Evolutionary conservation across 2,797 vertebrate species (phyloP).

Genomic region (Tinamus major): DNA sequence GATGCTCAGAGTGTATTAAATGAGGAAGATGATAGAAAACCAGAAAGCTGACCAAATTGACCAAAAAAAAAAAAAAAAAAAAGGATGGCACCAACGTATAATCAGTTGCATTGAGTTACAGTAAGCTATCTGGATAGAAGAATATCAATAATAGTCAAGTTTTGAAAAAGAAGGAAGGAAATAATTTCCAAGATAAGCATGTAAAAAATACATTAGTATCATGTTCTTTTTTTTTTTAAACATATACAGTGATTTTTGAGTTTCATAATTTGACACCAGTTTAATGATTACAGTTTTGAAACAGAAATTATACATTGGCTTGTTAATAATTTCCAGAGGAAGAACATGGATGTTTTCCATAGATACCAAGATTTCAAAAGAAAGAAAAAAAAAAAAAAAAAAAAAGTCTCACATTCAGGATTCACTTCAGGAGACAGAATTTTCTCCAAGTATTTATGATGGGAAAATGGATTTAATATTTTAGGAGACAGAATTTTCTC

Average conservation of each 20-base stretch:
- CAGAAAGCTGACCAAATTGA: not conserved
- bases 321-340: not conserved
- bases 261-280: not conserved
- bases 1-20: not conserved
- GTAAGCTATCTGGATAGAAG: not conserved
- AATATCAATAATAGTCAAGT: not conserved
- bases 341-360: not conserved
- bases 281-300: not conserved
- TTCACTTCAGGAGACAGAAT: slow-evolving; percentile 33
- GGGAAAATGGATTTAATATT: slow-evolving; percentile 38
- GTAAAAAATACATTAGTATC: too few relatives aligned
- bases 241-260: not conserved
- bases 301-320: not conserved
- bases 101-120: not conserved
- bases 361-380: slow-evolving; percentile 18
- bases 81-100: not conserved
- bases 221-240: not conserved
- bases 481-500: slow-evolving; percentile 34
- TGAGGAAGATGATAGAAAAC: not conserved
- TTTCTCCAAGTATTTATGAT: slow-evolving; percentile 17
- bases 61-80: not conserved
- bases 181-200: not conserved
- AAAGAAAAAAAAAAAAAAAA: not conserved
- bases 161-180: not conserved
- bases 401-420: not conserved